Evolutionary conservation across 2,888 invertebrate species (phyloP).

Genomic region (Mimachlamys varia): DNA sequence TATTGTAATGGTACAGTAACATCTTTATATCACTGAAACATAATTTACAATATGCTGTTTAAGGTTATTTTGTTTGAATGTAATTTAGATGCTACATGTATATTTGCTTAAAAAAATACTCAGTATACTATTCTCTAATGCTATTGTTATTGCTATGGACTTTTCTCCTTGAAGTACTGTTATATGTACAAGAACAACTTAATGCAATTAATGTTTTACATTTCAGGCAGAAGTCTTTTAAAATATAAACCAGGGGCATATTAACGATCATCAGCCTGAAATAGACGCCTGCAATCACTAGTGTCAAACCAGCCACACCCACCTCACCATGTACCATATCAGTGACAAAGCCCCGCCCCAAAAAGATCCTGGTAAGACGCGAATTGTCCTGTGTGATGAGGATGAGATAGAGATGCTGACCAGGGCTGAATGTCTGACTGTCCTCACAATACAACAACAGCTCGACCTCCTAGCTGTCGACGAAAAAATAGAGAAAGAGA

Average conservation of each 20-base stretch:
- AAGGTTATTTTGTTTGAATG: no score
- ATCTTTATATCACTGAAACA: no score
- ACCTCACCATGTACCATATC: slow-evolving; percentile 15
- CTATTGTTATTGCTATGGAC: no score
- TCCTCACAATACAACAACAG: slow-evolving; percentile 16
- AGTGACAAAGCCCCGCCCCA: background rate
- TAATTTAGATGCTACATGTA: background rate
- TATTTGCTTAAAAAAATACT: no score
- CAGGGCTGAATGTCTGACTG: background rate
- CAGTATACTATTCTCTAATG: no score
- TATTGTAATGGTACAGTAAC: no score
- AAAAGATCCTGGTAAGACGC: background rate
- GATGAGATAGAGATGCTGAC: slow-evolving; percentile 11
- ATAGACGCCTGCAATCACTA: background rate
- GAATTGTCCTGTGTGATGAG: background rate
- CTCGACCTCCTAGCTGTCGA: background rate
- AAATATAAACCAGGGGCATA: background rate
- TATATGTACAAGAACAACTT: no score
- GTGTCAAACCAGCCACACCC: background rate
- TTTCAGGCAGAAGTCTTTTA: background rate
- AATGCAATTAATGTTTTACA: no score
- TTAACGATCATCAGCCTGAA: background rate
- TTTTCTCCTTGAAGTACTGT: no score
- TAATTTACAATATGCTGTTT: background rate
- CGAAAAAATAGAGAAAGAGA: slow-evolving; percentile 18